Evolutionary conservation across 2,113 vertebrate species (phyloP).

Genomic region (Larimichthys polyactis): DNA sequence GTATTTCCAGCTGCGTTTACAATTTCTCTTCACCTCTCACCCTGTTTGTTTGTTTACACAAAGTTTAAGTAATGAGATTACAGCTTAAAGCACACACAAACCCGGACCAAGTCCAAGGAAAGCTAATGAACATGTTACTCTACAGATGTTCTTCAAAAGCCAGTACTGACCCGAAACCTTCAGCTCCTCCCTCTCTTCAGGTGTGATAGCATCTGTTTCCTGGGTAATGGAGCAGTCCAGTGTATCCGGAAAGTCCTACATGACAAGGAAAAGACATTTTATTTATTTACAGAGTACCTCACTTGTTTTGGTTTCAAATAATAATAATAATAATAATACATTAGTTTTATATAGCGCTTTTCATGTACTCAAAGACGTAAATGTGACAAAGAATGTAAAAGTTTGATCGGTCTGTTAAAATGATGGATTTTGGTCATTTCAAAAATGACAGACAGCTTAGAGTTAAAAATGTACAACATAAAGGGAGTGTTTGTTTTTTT

Average conservation of each 20-base stretch:
- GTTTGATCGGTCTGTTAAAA: not conserved
- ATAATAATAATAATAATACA: too few relatives aligned
- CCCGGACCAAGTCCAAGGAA: not conserved
- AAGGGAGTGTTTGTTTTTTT: not conserved
- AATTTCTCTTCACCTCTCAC: too few relatives aligned
- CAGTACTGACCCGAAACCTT: conserved; percentile 93
- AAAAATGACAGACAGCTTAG: not conserved
- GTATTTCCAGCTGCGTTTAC: too few relatives aligned
- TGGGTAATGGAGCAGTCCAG: conserved; percentile 91
- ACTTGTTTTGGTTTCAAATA: not conserved
- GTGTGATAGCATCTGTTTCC: conserved; percentile 91
- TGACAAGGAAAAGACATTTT: conserved; percentile 47
- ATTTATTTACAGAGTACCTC: not conserved
- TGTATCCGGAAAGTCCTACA: conserved; percentile 87
- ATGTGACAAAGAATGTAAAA: not conserved
- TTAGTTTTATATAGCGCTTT: too few relatives aligned
- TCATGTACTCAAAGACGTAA: too few relatives aligned
- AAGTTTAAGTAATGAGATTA: not conserved
- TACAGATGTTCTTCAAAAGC: not conserved
- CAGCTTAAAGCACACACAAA: not conserved
- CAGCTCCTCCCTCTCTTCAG: conserved; percentile 96
- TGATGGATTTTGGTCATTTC: not conserved
- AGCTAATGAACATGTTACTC: not conserved
- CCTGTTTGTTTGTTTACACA: not conserved
- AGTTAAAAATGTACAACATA: not conserved